These are phyloP conservation scores for Meta bourneti DNA, from an alignment of 2,888 invertebrate genomes.

Conservation along the genomic window DNA sequence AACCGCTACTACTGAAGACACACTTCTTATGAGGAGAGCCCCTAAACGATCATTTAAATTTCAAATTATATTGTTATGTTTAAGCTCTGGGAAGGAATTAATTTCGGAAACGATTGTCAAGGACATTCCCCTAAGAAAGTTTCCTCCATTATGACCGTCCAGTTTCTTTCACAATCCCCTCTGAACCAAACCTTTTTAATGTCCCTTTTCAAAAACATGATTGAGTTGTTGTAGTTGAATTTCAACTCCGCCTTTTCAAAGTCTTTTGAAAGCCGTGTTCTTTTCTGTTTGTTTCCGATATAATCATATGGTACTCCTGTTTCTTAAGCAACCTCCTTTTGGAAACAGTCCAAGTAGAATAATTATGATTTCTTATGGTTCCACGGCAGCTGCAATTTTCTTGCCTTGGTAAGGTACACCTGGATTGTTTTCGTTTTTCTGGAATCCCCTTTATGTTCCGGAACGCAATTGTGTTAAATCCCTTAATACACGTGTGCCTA, in stretches of 20 bases:
- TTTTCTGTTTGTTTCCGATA: constrained; percentile 49
- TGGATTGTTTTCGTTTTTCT: not conserved
- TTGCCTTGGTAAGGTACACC: not conserved
- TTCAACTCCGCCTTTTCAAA: constrained; percentile 59
- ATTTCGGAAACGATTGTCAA: constrained; percentile 41
- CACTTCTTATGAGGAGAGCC: not conserved
- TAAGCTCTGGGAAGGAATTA: constrained; percentile 35
- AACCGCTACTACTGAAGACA: not conserved
- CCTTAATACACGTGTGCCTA: not conserved
- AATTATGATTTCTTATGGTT: constrained; percentile 47
- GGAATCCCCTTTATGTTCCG: not conserved
- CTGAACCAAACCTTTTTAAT: constrained; percentile 67
- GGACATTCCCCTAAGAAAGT: constrained; percentile 40
- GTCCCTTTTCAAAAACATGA: constrained; percentile 65
- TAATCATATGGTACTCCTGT: constrained; percentile 59
- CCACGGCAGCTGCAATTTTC: not conserved
- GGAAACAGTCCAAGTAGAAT: constrained; percentile 47
- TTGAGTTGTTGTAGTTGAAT: constrained; percentile 64
- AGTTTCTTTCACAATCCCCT: constrained; percentile 26
- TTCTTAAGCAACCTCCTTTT: constrained; percentile 7
- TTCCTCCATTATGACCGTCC: constrained; percentile 41
- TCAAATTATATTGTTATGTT: constrained; percentile 36
- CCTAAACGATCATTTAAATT: constrained; percentile 52
- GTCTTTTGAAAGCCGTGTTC: constrained; percentile 41
- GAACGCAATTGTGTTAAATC: not conserved